Evolutionary conservation across 1,140 invertebrate species (phyloP).

Genomic region (Ephestia elutella): DNA sequence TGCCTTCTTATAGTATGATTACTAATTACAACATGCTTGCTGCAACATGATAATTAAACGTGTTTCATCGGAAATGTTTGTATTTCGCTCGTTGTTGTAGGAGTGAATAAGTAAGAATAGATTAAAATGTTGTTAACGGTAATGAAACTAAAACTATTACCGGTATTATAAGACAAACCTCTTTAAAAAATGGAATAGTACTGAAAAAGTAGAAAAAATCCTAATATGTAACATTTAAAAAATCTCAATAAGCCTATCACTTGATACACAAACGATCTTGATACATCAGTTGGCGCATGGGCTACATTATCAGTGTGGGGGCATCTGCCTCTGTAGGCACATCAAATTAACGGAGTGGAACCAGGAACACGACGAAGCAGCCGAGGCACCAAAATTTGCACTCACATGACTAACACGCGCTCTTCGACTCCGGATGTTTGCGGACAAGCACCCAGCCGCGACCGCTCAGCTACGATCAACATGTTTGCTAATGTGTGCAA

Average conservation of each 20-base stretch:
- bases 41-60: too few species aligned
- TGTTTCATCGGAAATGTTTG: too few species aligned
- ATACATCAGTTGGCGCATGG: slow-evolving; percentile 1
- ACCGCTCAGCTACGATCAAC: slow-evolving; percentile 10
- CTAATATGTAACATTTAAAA: too few species aligned
- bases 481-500: slow-evolving; percentile 16
- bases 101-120: too few species aligned
- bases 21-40: too few species aligned
- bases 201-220: too few species aligned
- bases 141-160: too few species aligned
- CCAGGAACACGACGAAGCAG: slow-evolving; percentile 31
- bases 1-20: not conserved
- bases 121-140: too few species aligned
- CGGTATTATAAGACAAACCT: too few species aligned
- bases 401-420: slow-evolving; percentile 14
- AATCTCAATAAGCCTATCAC: too few species aligned
- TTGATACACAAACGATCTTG: not conserved
- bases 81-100: too few species aligned
- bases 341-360: slow-evolving; percentile 61
- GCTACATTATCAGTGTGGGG: slow-evolving; percentile 27
- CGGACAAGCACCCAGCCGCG: slow-evolving; percentile 25
- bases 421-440: slow-evolving; percentile 21
- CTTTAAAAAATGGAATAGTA: too few species aligned
- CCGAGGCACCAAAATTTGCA: slow-evolving; percentile 53
- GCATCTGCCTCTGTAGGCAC: slow-evolving; percentile 51